A percentile compares a stretch with the other conserved stretches of the same genome.
These are phyloP conservation scores for Drosophila robusta DNA, from an alignment of 2,888 invertebrate genomes.

Conservation along the genomic window DNA sequence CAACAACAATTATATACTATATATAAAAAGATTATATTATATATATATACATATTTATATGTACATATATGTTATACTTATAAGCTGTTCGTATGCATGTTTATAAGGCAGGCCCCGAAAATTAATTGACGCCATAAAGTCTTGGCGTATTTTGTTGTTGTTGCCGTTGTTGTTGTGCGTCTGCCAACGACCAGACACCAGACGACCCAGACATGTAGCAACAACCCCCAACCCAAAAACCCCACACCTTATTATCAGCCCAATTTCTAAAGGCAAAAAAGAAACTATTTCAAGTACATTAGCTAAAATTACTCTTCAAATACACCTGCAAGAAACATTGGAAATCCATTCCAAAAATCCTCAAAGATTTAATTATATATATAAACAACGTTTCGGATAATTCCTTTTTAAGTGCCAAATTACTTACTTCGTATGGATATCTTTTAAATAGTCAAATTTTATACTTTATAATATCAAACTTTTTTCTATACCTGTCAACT, in stretches of 20 bases:
- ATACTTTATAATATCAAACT: no score
- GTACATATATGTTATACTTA: conserved; percentile 10
- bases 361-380: no score
- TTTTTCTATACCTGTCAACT: no score
- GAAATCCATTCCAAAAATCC: no score
- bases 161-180: conserved; percentile 55
- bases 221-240: conserved; percentile 1
- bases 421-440: no score
- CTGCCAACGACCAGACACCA: conserved; percentile 62
- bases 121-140: conserved; percentile 80
- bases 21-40: conserved; percentile 3
- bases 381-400: no score
- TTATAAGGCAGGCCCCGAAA: conserved; percentile 48
- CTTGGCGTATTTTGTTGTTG: conserved; percentile 49
- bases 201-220: conserved; percentile 17
- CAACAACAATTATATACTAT: conserved; percentile 1
- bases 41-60: conserved; percentile 5
- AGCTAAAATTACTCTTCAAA: no score
- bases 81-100: conserved; percentile 12
- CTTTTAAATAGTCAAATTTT: no score
- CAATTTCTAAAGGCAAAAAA: no score
- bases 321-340: no score
- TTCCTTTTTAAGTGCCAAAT: no score
- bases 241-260: neutral
- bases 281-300: no score